Evolutionary conservation across 2,113 vertebrate species (phyloP), one percentile per base, ranked within the genome.

Genomic region (Lontra canadensis): DNA sequence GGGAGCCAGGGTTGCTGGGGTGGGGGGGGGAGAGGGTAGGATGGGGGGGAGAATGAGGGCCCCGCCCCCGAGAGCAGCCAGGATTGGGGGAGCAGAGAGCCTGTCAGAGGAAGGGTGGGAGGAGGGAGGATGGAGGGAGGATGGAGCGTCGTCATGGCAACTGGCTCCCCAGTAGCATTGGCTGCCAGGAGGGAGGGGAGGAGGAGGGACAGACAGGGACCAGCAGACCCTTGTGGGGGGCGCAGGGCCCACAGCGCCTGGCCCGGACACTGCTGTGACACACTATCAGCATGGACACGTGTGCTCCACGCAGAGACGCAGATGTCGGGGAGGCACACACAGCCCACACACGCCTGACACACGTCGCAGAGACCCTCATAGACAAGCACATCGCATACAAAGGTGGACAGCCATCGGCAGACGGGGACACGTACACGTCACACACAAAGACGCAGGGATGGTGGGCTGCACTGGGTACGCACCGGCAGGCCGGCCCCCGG

Each of bases 121-220:
- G 97, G 97, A 96, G 94, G 97, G 91, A 94, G 94, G 95, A 90
- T 67, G 94, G 88, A 94, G 88, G 92, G 93, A 96, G 97, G 95
- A 97, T 95, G 97, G 96, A 95, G 93, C 76, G 98, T 98, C 79
- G 96, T 98, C 98, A 98, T 98, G 98, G 98, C 95, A 96, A 98
- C 98, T 97, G 96, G 97, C 95, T 98, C 97, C 65, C 83, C 91
- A 96, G 98, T 98, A 97, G 98, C 98, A 98, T 97, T 96, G 98
- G 95, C 95, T 95, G 96, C 97, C 94, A 95, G 97, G 95, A 97
- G 97, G 98, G 98, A 96, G 96, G 80, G 85, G 89, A 97, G 96
- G 95, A 44, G 94, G 96, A 96, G 78, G 90, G 80, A 97, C 84
- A 79, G 93, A 69, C 63, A 86, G 97, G 96, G 95, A 95, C 94